A percentile compares a stretch with the other conserved stretches of the same genome.
phyloP scores from a whole-genome alignment of 2,888 invertebrate species.

The Noctua janthe region DNA sequence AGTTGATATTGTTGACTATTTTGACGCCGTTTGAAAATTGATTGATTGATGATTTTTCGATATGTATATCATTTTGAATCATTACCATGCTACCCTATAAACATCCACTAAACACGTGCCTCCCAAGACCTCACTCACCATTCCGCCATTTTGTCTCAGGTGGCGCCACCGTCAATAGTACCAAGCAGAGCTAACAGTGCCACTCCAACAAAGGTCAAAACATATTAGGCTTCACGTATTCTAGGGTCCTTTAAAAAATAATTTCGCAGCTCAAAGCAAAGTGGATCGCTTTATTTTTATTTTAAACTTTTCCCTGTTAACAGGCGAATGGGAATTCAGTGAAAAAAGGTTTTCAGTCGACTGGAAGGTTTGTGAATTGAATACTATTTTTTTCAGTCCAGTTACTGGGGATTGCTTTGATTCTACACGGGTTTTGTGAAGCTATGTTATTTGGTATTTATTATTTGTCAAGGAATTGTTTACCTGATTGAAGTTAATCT shows the following conservation, averaged over 20 bases:
- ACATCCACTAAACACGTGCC: neutral
- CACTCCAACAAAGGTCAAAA: constrained; percentile 61
- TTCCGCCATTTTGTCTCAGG: neutral
- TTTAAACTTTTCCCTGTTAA: constrained; percentile 52
- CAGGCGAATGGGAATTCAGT: constrained; percentile 47
- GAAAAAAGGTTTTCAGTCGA: constrained; percentile 45
- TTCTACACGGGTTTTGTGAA: constrained; percentile 7
- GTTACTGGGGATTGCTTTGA: constrained; percentile 32
- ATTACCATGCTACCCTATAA: neutral
- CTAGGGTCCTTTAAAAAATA: constrained; percentile 58
- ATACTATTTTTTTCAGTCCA: constrained; percentile 49
- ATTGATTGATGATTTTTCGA: neutral
- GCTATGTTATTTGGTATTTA: constrained; percentile 13
- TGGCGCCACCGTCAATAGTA: constrained; percentile 9
- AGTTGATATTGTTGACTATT: neutral
- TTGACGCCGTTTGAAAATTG: neutral
- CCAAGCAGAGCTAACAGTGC: constrained; percentile 30
- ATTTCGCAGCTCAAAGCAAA: constrained; percentile 47
- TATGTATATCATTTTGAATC: neutral
- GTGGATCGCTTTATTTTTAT: constrained; percentile 54
- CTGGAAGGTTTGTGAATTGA: constrained; percentile 50
- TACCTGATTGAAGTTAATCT: too few species aligned
- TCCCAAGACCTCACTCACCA: neutral
- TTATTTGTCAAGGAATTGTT: neutral
- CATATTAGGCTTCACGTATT: constrained; percentile 56